Evolutionary conservation across 1,140 invertebrate species (phyloP), one percentile per base, ranked within the genome.

Genomic region (Procambarus virginalis): DNA sequence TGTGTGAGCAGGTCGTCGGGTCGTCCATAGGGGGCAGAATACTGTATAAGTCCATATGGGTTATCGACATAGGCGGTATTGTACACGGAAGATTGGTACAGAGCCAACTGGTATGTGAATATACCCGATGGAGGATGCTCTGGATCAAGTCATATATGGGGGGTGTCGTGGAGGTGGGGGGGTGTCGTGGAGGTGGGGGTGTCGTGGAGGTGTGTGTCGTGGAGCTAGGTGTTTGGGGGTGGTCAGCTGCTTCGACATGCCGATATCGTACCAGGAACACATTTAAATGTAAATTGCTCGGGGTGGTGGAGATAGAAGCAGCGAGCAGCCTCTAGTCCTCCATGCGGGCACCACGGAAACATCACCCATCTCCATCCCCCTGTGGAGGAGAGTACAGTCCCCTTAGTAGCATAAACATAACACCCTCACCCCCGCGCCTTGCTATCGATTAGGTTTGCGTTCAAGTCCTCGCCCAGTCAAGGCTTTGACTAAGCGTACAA

Each of bases 261-360:
- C 46, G 46, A 78, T 49, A 22, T 34, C 45, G 76, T 34, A 78
- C 45, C 3, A 78, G 76, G 76, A 78, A 48, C 76, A 78, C 76
- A 49, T 78, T 48, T 78, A 17, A 78, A 78, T 78, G 46, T 8
- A 78, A 48, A 73, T 73, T 49, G 60, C 20, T 17, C 34, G 9
- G 5, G 34, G 5, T 6, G 8, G 22, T 76, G 22, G 75, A 45
- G 75, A 76, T 10, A 48, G 75, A 22, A 45, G 22, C 6, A 34
- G 34, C 34, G 34, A 34, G 34, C 34, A 34, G 34, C 34, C 34
- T 46, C 45, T 78, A 3, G 46, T 14, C 34, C 46, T 76, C 14
- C 4, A 48, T 48, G 9, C 10, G 46, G 20, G 3, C 76, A 78
- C 46, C 14, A 78, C 76, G 76, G 76, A 0, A 78, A 48, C 76